These are phyloP conservation scores for Orchesella flavescens DNA, from an alignment of 2,888 invertebrate species.

Conservation along the genomic window DNA sequence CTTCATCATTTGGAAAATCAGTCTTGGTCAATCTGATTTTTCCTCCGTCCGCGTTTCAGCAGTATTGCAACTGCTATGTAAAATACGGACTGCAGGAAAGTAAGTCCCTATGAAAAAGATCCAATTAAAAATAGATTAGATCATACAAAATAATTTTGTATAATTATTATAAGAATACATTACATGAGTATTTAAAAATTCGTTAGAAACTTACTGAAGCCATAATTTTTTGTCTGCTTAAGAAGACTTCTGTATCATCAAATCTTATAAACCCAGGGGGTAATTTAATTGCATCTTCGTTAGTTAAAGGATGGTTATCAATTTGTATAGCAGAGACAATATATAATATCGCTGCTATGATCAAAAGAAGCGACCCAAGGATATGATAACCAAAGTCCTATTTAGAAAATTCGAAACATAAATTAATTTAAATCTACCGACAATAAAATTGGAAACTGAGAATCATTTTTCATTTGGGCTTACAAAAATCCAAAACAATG, in stretches of 20 bases:
- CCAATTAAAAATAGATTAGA: background rate
- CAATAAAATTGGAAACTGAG: no score
- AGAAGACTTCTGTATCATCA: background rate
- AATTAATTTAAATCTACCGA: no score
- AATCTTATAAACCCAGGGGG: background rate
- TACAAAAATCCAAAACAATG: slow-evolving; percentile 18
- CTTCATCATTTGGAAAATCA: no score
- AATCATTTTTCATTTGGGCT: background rate
- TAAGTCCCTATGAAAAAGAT: slow-evolving; percentile 1
- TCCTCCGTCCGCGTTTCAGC: background rate
- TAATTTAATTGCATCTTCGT: background rate
- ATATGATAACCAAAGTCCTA: slow-evolving; percentile 22
- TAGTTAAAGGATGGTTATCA: background rate
- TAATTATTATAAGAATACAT: no score
- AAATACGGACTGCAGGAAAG: background rate
- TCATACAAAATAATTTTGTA: no score
- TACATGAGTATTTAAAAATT: background rate
- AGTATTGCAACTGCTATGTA: background rate
- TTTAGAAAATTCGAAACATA: background rate
- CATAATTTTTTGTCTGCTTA: slow-evolving; percentile 20
- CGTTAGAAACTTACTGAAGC: slow-evolving; percentile 11
- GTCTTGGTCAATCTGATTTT: background rate
- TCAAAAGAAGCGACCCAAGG: background rate
- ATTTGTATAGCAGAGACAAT: slow-evolving; percentile 27
- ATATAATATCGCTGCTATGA: slow-evolving; percentile 25